These are phyloP conservation scores for Heliangelus exortis DNA, from an alignment of 2,797 vertebrate genomes.

Conservation along the genomic window DNA sequence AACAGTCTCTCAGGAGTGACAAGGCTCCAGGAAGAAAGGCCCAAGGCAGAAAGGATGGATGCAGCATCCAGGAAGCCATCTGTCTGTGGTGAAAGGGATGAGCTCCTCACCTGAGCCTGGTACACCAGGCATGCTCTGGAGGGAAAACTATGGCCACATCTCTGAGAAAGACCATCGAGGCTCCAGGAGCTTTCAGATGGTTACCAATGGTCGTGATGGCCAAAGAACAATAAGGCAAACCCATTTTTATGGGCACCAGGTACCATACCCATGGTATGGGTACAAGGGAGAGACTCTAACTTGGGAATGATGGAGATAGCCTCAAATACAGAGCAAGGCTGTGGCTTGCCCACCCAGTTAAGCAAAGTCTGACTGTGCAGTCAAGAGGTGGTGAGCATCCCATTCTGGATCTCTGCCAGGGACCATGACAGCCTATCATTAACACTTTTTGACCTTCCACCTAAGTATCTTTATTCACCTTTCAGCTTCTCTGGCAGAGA, in stretches of 20 bases:
- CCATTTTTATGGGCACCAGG: not conserved
- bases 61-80: not conserved
- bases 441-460: not conserved
- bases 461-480: not conserved
- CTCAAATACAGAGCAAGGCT: not conserved
- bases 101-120: not conserved
- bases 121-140: not conserved
- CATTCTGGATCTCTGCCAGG: not conserved
- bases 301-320: not conserved
- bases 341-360: not conserved
- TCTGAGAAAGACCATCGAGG: not conserved
- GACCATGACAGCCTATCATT: not conserved
- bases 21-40: not conserved
- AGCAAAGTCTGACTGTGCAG: not conserved
- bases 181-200: not conserved
- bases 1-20: not conserved
- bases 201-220: not conserved
- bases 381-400: not conserved
- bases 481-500: not conserved
- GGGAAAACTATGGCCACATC: not conserved
- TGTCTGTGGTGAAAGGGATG: fast-evolving
- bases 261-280: too few relatives aligned
- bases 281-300: not conserved
- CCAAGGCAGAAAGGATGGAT: not conserved
- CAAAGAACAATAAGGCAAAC: not conserved